phyloP scores from a whole-genome alignment of 2,797 vertebrate genomes.

The Phyllotis vaccarum region DNA sequence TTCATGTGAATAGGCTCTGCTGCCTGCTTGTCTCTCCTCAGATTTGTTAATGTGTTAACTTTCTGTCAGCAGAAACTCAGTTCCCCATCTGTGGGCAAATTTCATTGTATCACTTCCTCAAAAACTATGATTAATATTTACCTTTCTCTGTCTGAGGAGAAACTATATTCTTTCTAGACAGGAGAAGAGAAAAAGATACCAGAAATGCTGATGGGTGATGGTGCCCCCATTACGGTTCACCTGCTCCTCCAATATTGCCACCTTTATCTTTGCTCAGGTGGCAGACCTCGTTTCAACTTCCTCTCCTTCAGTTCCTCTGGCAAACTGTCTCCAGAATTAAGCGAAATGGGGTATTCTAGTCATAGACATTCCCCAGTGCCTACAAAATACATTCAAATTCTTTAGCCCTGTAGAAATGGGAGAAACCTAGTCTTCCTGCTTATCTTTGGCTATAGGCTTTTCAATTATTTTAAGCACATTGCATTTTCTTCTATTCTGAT shows the following conservation, averaged over 20 bases:
- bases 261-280: background rate
- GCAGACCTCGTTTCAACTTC: background rate
- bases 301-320: background rate
- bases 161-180: background rate
- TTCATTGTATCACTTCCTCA: conserved; percentile 40
- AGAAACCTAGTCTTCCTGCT: conserved; percentile 10
- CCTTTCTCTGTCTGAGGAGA: conserved; percentile 20
- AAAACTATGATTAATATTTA: conserved; percentile 64
- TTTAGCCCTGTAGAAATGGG: conserved; percentile 25
- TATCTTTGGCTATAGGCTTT: background rate
- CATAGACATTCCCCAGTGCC: background rate
- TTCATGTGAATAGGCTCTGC: conserved; percentile 18
- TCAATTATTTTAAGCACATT: conserved; percentile 40
- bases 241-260: background rate
- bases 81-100: conserved; percentile 49
- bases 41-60: conserved; percentile 50
- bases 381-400: conserved; percentile 57
- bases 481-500: background rate
- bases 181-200: background rate
- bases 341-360: background rate
- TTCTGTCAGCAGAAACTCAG: conserved; percentile 56
- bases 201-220: background rate
- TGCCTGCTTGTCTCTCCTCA: background rate
- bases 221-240: background rate
- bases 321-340: conserved; percentile 10